Conservation (phyloP, 1,140 invertebrate genomes). For the Ostrea denselamellosa region DNA sequence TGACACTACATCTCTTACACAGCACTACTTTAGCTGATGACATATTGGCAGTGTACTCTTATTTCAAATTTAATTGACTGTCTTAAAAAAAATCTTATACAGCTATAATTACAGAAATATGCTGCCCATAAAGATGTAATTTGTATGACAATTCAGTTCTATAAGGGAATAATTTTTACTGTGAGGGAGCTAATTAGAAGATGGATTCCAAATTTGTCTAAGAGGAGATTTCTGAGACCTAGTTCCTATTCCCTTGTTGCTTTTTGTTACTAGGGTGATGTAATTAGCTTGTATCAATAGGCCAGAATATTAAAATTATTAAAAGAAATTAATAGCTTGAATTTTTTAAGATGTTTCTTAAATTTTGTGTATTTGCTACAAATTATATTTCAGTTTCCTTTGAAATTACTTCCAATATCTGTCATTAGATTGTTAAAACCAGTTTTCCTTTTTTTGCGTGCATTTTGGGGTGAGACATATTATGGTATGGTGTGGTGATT, state of each 20-base stretch:
- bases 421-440: too few species aligned
- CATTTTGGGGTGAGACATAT: too few species aligned
- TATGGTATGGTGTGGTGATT: too few species aligned
- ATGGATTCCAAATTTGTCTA: background rate
- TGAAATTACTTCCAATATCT: too few species aligned
- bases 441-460: too few species aligned
- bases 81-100: background rate
- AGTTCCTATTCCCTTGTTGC: background rate
- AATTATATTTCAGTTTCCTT: too few species aligned
- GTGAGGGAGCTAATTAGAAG: background rate
- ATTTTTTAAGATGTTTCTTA: too few species aligned
- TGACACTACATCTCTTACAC: background rate
- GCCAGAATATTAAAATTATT: too few species aligned
- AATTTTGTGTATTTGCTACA: too few species aligned
- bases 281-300: too few species aligned
- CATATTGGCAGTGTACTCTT: background rate
- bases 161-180: background rate
- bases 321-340: too few species aligned
- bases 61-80: slow-evolving; percentile 26
- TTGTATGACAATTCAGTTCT: slow-evolving; percentile 12
- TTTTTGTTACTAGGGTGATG: background rate
- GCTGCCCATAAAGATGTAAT: slow-evolving; percentile 17
- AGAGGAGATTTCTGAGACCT: background rate
- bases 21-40: background rate
- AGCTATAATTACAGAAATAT: background rate